Base-by-base conservation (phyloP, 2,113 vertebrate genomes). In the Morone chrysops region DNA sequence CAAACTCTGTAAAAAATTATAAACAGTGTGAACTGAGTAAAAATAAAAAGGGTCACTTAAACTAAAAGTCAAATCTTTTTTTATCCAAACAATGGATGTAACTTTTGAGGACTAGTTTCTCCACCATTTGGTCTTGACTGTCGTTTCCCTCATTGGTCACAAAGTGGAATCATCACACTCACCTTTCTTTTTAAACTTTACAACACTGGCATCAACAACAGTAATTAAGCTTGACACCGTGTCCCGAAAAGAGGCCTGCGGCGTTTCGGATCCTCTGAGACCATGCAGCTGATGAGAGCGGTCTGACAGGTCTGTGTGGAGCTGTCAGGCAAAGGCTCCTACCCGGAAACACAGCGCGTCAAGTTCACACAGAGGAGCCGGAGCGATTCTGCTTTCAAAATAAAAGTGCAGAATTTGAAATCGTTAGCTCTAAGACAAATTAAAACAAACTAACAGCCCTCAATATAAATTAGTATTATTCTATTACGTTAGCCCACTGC, bases 271-370 rank as follows among this genome's bases (percentile, higher is more conserved):
- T 31, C 31, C 53, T 59, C 36, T 2, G 75, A 84, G 72, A 12
- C 18, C 43, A 5, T 8, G 5, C 71, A 48, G 61, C 60, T 83
- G 87, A 92, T 70, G 81, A 87, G 83, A 88, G 89, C 90, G 62
- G 81, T 66, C 79, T 83, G 91, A 92, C 94, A 92, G 91, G 91
- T 89, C 88, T 82, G 82, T 14, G 76, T 22, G 71, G 48, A 61
- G 77, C 87, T 83, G 85, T 80, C 88, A 87, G 86, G 61, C 57
- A 18, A 31, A 68, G 67, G 43, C 60, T 45, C 31, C 48, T 9
- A 81, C 77, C 83, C 86, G 87, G 87, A 90, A 91, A 89, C 87
- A 75, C 51, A 13, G 2, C 1, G 11, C 4, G 75, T 78, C 25
- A 93, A 91, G 86, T 25, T 70, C 8, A 22, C 53, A 10, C 0